Evolutionary conservation across 2,113 vertebrate species (phyloP), one percentile per base, ranked within the genome.

Genomic region (Eulemur rufifrons): DNA sequence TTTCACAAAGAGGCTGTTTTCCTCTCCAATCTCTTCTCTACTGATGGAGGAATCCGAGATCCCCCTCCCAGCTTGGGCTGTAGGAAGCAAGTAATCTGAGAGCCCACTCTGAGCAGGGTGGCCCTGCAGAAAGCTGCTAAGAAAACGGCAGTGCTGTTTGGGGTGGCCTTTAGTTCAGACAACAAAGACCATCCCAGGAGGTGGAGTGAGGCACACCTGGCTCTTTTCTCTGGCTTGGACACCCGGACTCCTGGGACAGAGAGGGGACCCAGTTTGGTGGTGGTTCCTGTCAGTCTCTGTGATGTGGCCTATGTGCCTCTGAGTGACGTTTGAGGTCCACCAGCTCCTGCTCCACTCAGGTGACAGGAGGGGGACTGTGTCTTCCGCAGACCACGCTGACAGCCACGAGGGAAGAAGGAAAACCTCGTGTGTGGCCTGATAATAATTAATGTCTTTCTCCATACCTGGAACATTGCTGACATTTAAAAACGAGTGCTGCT

Each of bases 1-100:
- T 7, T 4, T 96, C 95, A 96, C 74, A 97, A 97, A 97, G 78
- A 97, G 82, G 92, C 95, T 97, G 89, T 92, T 98, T 98, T 95
- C 89, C 80, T 94, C 88, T 95, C 90, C 37, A 69, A 61, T 54
- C 71, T 94, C 82, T 89, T 80, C 8, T 10, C 18, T 20, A 45
- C 73, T 17, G 21, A 1, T 25, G 74, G 85, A 91, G 59, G 64
- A 84, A 91, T 82, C 71, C 81, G 91, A 94, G 86, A 32, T 63
- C 32, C 23, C 29, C 3, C 21, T 94, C 90, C 68, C 34, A 12
- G 42, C n/a, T 52, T 94, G 71, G 39, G 42, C 27, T 66, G 78
- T 54, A 90, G 87, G 59, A 89, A 94, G 45, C 8, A 66, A 80
- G 78, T 81, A 94, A 91, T n/a, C 39, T 3, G 50, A 87, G 89